Evolutionary conservation across 2,888 invertebrate genomes (phyloP), one percentile per base, ranked within the genome.

Genomic region (Dryobotodes eremita): DNA sequence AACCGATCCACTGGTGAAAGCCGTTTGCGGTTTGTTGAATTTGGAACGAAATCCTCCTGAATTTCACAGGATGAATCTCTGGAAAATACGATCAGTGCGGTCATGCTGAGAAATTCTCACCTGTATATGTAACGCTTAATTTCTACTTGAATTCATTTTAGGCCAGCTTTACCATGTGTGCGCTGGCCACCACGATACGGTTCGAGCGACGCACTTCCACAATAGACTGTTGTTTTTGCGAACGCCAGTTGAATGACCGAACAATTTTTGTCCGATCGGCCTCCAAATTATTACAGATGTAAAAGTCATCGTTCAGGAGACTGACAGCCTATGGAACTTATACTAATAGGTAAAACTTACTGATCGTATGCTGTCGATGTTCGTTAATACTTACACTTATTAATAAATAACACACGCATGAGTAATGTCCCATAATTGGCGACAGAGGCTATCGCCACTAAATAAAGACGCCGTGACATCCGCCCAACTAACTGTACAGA

Each of bases 381-480:
- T 79, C 68, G 69, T 83, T 80, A 75, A 83, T 83, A 87, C 80
- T 84, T 84, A 88, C 88, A 87, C 91, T 93, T 94, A 94, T 95
- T 93, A 94, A 94, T 95, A 94, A 94, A 92, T 94, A 94, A 94
- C 92, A 94, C 94, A 95, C 94, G 94, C 90, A 91, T 95, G 94
- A 95, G 93, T 95, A 95, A 95, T 95, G 94, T 89, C 89, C 95
- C 95, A 89, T 96, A 96, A 95, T 96, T 95, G 96, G 96, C 89
- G 92, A 92, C 95, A 93, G 92, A 92, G 93, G 94, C 94, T 95
- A 95, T 96, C 95, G 94, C 93, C 91, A 92, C 91, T 90, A 92
- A 95, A 93, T 94, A 92, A 95, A 94, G 93, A 93, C 94, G 91
- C 92, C 96, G 96, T 96, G 96, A 96, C 96, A 96, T 96, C 96